Evolutionary conservation across 2,888 invertebrate genomes (phyloP).

Genomic region (Argyra leucocephala): DNA sequence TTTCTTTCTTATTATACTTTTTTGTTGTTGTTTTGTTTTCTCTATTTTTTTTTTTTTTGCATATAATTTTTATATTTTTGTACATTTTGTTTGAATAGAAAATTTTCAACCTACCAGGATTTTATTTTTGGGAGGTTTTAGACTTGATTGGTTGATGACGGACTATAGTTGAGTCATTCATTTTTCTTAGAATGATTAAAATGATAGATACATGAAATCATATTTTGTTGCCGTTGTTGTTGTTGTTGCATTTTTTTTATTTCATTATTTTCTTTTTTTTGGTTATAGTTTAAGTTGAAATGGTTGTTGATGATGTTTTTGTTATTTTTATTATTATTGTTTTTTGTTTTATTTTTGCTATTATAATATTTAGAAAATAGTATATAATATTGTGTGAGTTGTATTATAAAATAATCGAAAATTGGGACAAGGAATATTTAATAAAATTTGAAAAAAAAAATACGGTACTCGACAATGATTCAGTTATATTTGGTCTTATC

Average conservation of each 20-base stretch:
- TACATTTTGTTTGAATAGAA: not conserved
- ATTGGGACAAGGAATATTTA: not conserved
- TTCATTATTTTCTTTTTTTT: too few species aligned
- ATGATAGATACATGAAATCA: conserved; percentile 6
- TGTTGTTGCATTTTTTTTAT: too few species aligned
- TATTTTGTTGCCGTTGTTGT: not conserved
- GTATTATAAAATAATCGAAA: not conserved
- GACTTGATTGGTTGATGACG: not conserved
- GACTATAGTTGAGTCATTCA: conserved; percentile 1
- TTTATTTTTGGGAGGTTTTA: not conserved
- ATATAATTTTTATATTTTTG: not conserved
- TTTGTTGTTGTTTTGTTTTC: not conserved
- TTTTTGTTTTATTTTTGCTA: too few species aligned
- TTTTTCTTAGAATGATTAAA: conserved; percentile 1
- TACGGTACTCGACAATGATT: too few species aligned
- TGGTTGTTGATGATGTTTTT: too few species aligned
- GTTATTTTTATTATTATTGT: too few species aligned
- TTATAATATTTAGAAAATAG: not conserved
- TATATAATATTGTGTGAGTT: too few species aligned
- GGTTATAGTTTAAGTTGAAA: too few species aligned
- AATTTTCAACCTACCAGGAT: conserved; percentile 1
- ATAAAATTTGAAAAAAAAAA: not conserved
- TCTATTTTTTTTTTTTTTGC: not conserved
- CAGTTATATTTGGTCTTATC: too few species aligned
- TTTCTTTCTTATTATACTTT: not conserved